Evolutionary conservation across 2,888 invertebrate species (phyloP), one percentile per base, ranked within the genome.

Genomic region (Troglohyphantes excavatus): DNA sequence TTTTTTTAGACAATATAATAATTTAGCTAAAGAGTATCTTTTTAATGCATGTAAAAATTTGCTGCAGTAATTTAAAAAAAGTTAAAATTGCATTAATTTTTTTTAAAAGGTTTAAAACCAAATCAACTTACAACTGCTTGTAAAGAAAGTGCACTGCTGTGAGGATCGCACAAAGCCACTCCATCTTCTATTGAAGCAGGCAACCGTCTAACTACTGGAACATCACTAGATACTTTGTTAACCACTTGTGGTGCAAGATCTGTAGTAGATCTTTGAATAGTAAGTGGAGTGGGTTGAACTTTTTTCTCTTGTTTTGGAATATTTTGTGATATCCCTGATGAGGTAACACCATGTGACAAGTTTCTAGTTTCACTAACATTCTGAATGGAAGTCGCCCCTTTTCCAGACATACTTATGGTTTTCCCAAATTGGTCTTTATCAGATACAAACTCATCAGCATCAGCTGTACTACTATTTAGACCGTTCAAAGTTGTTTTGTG

Each of bases 101-200:
- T n/a, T n/a, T n/a, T n/a, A n/a, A n/a, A n/a, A n/a, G n/a, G n/a
- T n/a, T n/a, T n/a, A n/a, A n/a, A n/a, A n/a, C n/a, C n/a, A n/a
- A n/a, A n/a, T n/a, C 13, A 19, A 78, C 78, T 78, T 65, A 78
- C 78, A n/a, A 65, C 6, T 65, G 63, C 33, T 65, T 78, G 78
- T 17, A 78, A 65, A 39, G 65, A 63, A 78, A 39, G 23, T 17
- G 26, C 11, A n/a, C 7, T 46, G 19, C 5, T 9, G 2, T 11
- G n/a, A 46, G 5, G 7, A 13, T 72, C 27, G n/a, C 6, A 17
- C 2, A 17, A 0, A 26, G 46, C 26, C n/a, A 26, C 23, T 13
- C 11, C 13, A 13, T 5, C 23, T 26, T 23, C 72, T 21, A 43
- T 43, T 39, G 23, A 43, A 19, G 26, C 46, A 5, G 72, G 39